Conservation (phyloP, 2,797 vertebrate species). For the Liasis olivaceus region DNA sequence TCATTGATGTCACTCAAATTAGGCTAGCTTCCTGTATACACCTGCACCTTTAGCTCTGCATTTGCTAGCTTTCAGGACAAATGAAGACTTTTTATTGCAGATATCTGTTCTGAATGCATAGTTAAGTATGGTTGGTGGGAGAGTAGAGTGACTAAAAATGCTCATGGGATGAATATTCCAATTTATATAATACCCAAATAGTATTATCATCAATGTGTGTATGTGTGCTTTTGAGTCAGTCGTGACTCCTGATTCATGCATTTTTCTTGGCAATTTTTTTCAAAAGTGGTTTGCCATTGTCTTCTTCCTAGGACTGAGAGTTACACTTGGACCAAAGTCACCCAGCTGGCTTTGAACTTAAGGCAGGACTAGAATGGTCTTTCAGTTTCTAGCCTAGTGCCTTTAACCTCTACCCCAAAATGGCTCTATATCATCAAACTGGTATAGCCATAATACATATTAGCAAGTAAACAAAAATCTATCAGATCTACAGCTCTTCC, state of each 20-base stretch:
- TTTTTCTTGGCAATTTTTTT: not conserved
- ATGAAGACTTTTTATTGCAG: not conserved
- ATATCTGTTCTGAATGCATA: not conserved
- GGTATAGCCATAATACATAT: not conserved
- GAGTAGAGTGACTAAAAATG: not conserved
- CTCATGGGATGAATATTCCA: not conserved
- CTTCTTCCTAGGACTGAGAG: not conserved
- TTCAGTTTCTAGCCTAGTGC: not conserved
- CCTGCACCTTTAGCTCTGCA: not conserved
- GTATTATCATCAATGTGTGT: not conserved
- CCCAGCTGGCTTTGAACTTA: not conserved
- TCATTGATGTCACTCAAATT: not conserved
- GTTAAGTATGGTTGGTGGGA: not conserved
- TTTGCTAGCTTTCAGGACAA: not conserved
- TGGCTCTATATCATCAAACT: not conserved
- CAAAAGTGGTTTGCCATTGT: not conserved
- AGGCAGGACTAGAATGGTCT: not conserved
- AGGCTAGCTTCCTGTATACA: not conserved
- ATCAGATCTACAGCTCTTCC: not conserved
- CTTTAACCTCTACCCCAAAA: not conserved
- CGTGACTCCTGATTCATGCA: not conserved
- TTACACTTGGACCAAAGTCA: not conserved
- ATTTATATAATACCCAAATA: not conserved
- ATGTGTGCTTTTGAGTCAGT: not conserved
- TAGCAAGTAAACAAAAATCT: not conserved